A percentile compares a stretch with the other conserved stretches of the same genome.
These are phyloP conservation scores for Pardalotus punctatus DNA, from an alignment of 2,113 vertebrate species.

Conservation along the genomic window DNA sequence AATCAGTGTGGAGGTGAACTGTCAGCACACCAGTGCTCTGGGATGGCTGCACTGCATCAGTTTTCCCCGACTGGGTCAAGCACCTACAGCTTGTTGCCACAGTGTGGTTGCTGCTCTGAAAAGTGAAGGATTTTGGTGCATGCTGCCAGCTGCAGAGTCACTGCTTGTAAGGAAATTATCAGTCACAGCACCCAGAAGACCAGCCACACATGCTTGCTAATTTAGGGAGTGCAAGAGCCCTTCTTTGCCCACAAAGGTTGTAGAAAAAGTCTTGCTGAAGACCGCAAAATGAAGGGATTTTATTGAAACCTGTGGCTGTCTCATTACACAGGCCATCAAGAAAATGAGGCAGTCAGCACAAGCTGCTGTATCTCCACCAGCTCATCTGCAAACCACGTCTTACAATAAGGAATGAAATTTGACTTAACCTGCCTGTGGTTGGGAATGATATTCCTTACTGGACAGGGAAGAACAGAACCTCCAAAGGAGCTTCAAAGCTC, in stretches of 20 bases:
- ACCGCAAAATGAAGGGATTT: neutral
- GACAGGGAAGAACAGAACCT: neutral
- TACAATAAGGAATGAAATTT: neutral
- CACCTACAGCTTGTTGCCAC: neutral
- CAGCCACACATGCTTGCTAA: neutral
- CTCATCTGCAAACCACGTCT: neutral
- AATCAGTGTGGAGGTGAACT: neutral
- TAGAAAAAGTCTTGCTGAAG: neutral
- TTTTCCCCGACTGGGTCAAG: neutral
- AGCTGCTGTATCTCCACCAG: neutral
- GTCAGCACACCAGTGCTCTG: neutral
- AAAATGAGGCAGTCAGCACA: neutral
- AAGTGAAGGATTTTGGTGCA: neutral
- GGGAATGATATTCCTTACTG: neutral
- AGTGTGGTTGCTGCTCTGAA: neutral
- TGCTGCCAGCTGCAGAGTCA: slow-evolving; percentile 15
- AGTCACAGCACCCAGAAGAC: neutral
- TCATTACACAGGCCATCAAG: neutral
- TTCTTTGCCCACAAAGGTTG: neutral
- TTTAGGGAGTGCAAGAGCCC: neutral
- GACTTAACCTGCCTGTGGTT: neutral
- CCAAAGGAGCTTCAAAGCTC: neutral
- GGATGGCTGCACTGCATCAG: neutral
- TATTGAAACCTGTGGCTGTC: neutral
- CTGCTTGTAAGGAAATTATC: slow-evolving; percentile 29